A percentile compares a stretch with the other conserved stretches of the same genome.
phyloP scores from a whole-genome alignment of 2,888 invertebrate genomes.

The Acrobasis consociella region DNA sequence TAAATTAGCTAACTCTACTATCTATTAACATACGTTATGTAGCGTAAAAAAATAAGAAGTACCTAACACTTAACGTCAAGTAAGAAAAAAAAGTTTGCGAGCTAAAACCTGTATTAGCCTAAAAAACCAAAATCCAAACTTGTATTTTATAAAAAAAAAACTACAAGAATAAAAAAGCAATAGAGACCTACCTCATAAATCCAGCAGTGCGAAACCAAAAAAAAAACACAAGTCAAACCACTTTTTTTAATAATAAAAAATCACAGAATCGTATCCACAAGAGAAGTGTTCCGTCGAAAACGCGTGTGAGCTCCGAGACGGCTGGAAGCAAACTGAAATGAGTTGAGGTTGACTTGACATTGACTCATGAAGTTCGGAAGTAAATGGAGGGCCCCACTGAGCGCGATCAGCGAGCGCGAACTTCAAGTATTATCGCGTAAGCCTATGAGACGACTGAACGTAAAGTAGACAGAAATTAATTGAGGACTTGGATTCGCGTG shows the following conservation, averaged over 20 bases:
- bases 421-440: too few species aligned
- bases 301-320: not conserved
- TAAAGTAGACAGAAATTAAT: too few species aligned
- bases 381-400: not conserved
- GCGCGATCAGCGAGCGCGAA: not conserved
- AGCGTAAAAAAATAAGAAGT: too few species aligned
- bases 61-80: too few species aligned
- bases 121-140: not conserved
- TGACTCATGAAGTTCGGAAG: constrained; percentile 10
- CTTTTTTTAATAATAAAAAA: constrained; percentile 2
- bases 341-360: constrained; percentile 11
- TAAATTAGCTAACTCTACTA: too few species aligned
- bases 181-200: not conserved
- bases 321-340: constrained; percentile 2
- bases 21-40: too few species aligned
- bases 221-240: constrained; percentile 13
- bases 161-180: not conserved
- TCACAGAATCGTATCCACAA: too few species aligned
- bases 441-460: too few species aligned
- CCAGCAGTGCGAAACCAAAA: not conserved
- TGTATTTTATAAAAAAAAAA: not conserved
- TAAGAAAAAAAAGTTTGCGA: too few species aligned
- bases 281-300: not conserved
- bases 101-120: too few species aligned
- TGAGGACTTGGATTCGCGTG: too few species aligned